These are phyloP conservation scores for Bactericera cockerelli DNA, from an alignment of 1,140 invertebrate genomes.

Conservation along the genomic window DNA sequence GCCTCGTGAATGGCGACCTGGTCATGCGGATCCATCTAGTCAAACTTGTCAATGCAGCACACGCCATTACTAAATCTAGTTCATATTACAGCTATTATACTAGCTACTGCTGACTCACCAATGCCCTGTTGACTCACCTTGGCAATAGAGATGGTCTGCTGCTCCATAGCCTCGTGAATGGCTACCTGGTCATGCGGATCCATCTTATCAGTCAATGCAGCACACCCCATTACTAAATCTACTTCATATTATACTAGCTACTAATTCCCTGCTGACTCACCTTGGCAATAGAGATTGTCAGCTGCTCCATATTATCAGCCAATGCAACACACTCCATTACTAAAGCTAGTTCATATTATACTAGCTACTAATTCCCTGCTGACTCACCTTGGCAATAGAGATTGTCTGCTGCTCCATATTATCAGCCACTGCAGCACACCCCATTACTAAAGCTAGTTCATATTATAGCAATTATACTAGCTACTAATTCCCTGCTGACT, in stretches of 20 bases:
- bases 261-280: no score
- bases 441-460: no score
- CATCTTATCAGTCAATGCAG: constrained; percentile 99
- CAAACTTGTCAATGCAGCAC: constrained; percentile 99
- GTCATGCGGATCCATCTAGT: no score
- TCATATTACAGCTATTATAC: no score
- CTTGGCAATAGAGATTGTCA: constrained; percentile 95
- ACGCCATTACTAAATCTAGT: constrained; percentile 92
- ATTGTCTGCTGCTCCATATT: no score
- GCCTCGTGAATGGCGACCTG: no score
- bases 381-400: no score
- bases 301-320: constrained; percentile 99
- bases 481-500: constrained; percentile 99
- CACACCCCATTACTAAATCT: constrained; percentile 99
- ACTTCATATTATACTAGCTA: no score
- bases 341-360: constrained; percentile 96
- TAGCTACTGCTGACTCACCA: no score
- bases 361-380: no score
- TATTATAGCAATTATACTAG: no score
- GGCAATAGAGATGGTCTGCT: constrained; percentile 97
- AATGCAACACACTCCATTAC: constrained; percentile 99
- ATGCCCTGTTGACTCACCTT: constrained; percentile 61
- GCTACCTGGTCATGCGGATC: constrained; percentile 93
- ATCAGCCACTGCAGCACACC: no score
- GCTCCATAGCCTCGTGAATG: constrained; percentile 99